A percentile compares a stretch with the other conserved stretches of the same genome.
phyloP scores from a whole-genome alignment of 2,113 vertebrate species.

The Riparia riparia region DNA sequence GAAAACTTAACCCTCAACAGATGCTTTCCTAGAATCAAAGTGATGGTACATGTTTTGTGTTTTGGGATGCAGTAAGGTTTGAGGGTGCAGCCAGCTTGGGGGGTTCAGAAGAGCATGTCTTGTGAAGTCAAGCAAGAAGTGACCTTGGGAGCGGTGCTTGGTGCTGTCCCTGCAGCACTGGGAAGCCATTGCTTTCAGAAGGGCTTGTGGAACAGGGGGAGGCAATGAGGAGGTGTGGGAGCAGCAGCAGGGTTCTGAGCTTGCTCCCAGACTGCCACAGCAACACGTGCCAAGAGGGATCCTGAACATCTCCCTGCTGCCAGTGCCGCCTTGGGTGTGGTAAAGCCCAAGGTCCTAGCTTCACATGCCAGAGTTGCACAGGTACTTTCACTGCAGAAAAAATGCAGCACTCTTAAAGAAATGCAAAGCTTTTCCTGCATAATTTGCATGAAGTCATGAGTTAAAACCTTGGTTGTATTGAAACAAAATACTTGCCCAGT shows the following conservation, averaged over 20 bases:
- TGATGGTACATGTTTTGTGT: rapidly evolving
- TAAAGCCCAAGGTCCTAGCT: background rate
- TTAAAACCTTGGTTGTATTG: background rate
- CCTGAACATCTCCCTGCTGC: background rate
- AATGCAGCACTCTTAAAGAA: background rate
- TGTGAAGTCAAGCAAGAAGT: background rate
- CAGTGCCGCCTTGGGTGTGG: background rate
- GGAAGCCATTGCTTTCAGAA: background rate
- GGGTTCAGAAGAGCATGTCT: rapidly evolving
- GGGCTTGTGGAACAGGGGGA: background rate
- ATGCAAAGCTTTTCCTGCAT: background rate
- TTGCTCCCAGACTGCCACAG: no score
- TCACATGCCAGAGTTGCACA: background rate
- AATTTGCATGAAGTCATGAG: background rate
- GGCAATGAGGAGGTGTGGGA: background rate
- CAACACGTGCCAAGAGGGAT: rapidly evolving
- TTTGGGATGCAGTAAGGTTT: rapidly evolving
- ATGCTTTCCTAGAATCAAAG: background rate
- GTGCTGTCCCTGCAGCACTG: background rate
- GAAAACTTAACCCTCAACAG: no score
- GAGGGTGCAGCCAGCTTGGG: background rate
- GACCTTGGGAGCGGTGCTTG: background rate
- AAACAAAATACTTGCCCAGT: background rate
- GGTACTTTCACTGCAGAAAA: background rate
- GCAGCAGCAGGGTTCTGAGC: background rate